Base-by-base conservation (phyloP, 2,888 invertebrate genomes). In the Lithophane socia region DNA sequence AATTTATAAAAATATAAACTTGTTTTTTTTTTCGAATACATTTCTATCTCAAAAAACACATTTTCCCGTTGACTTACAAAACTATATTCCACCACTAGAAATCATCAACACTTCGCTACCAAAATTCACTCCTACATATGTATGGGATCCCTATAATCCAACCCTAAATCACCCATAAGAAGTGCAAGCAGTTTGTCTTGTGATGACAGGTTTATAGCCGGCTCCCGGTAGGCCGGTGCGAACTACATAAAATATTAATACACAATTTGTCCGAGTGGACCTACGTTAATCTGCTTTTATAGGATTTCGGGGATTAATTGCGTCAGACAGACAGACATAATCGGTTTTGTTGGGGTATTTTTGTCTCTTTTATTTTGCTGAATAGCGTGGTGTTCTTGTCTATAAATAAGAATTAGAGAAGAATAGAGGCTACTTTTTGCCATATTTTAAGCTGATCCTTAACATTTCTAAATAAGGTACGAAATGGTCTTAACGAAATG, bases 221-320 rank as follows among this genome's bases (percentile, higher is more conserved):
- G 75, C 86, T 89, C 86, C 87, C 66, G 61, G 82, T 47, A 89
- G 88, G 87, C 88, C 82, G 84, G 95, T 94, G 95, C 92, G 95
- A 94, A 95, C 92, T 91, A 94, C 95, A 96, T 96, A 94, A 96
- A 96, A 96, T 96, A 96, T 96, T 96, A 96, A 96, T 96, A 96
- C 96, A 96, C 96, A 95, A 96, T 96, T 96, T 96, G 96, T 95
- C 94, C 95, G 92, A 96, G 96, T 95, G 95, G 94, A 93, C 92
- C 92, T 91, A 92, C 92, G 92, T 93, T 96, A 95, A 96, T 96
- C 96, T 94, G 93, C 93, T 96, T 96, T 96, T 96, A 95, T 95
- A 92, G 93, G 93, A 92, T 94, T 92, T 91, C 44, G 79, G 84
- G 92, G 95, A 96, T 95, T 96, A 94, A 96, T 96, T 95, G 91